A percentile compares a stretch with the other conserved stretches of the same genome.
phyloP scores from a whole-genome alignment of 2,888 invertebrate genomes.

The Scaptomyza parva region DNA sequence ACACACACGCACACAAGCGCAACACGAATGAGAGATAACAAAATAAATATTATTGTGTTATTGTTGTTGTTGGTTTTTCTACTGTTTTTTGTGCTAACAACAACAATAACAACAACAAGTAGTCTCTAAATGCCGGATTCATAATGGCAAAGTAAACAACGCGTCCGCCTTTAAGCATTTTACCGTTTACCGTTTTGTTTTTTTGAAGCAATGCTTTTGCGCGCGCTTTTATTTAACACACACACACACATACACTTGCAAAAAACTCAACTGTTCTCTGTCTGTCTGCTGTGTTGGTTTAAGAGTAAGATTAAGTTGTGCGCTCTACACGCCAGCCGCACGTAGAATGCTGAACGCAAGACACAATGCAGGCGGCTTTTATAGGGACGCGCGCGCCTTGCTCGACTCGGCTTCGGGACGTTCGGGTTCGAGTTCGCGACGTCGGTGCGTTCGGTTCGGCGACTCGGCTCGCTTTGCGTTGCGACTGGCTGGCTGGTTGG shows the following conservation, averaged over 20 bases:
- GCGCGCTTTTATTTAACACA: conserved; percentile 65
- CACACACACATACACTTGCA: conserved; percentile 1
- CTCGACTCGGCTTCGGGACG: neutral
- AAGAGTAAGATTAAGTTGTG: conserved; percentile 35
- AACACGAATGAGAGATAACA: neutral
- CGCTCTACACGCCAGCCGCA: conserved; percentile 70
- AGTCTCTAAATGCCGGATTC: conserved; percentile 59
- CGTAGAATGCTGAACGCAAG: conserved; percentile 73
- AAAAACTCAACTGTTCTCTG: neutral
- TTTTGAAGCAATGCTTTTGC: conserved; percentile 53
- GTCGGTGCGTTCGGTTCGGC: conserved; percentile 17
- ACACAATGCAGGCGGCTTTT: conserved; percentile 53
- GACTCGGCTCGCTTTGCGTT: conserved; percentile 44
- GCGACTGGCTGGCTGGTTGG: conserved; percentile 17
- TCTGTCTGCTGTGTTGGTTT: neutral
- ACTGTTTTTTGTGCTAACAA: conserved; percentile 36
- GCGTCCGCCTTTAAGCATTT: conserved; percentile 27
- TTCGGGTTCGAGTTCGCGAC: neutral
- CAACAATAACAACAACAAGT: conserved; percentile 67
- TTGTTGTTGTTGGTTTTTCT: neutral
- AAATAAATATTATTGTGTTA: neutral
- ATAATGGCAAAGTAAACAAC: conserved; percentile 72
- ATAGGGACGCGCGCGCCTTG: conserved; percentile 44
- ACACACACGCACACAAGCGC: too few species aligned
- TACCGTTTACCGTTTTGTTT: neutral